Percentiles rank a stretch among this genome's conserved stretches.
These are phyloP conservation scores for Struthidea cinerea DNA, from an alignment of 2,113 vertebrate genomes.

Conservation along the genomic window DNA sequence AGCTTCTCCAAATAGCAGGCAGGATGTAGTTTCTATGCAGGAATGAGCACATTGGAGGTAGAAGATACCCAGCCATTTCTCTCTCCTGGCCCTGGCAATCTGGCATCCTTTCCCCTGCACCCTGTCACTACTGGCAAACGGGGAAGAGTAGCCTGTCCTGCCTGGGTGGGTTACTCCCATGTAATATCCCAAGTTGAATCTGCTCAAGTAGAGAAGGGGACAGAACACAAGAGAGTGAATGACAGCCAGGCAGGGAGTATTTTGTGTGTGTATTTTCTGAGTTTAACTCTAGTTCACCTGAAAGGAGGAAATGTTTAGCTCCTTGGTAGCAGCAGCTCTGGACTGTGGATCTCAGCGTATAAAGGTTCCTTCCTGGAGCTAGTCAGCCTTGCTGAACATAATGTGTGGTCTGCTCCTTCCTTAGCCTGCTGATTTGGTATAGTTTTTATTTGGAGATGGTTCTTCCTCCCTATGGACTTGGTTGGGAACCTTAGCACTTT, in stretches of 20 bases:
- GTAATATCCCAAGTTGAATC: not conserved
- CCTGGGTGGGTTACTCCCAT: too few species aligned
- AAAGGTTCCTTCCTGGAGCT: not conserved
- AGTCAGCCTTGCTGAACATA: not conserved
- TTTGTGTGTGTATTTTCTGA: not conserved
- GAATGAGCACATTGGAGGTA: not conserved
- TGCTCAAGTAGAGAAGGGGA: not conserved
- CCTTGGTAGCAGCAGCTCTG: not conserved
- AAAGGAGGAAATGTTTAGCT: not conserved
- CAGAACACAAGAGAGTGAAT: not conserved
- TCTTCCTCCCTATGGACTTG: not conserved
- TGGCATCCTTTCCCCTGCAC: not conserved
- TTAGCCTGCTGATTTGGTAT: not conserved
- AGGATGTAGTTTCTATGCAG: not conserved
- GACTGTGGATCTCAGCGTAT: not conserved
- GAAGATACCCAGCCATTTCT: not conserved
- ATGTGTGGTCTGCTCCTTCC: not conserved
- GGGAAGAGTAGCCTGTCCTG: not conserved
- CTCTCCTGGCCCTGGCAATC: not conserved
- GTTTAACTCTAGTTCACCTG: not conserved
- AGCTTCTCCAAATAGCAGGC: not conserved
- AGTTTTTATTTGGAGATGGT: not conserved
- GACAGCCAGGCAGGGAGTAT: not conserved
- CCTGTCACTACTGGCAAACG: not conserved
- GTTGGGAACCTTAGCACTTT: not conserved